Evolutionary conservation across 2,797 vertebrate species (phyloP).

Genomic region (Argyrosomus regius): DNA sequence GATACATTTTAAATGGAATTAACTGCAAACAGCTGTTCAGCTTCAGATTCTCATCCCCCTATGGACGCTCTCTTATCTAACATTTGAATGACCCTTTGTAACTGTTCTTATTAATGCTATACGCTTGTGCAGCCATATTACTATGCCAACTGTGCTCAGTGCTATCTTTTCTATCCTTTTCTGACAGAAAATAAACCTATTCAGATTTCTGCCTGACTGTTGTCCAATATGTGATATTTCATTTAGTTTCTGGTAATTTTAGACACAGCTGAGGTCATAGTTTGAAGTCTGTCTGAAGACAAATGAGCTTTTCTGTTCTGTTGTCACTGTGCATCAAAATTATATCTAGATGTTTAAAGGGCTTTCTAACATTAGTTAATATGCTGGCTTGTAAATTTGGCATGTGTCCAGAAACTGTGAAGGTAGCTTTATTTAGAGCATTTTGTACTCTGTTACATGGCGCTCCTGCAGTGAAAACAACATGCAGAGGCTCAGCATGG

Average conservation of each 20-base stretch:
- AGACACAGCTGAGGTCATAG: not conserved
- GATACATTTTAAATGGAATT: no score
- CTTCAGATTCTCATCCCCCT: not conserved
- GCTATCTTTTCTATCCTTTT: not conserved
- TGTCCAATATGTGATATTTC: not conserved
- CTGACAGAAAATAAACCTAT: not conserved
- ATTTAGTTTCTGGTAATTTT: not conserved
- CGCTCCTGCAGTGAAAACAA: no score
- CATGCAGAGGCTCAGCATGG: no score
- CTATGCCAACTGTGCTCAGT: not conserved
- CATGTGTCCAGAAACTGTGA: no score
- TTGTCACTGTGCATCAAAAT: not conserved
- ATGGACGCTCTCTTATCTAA: not conserved
- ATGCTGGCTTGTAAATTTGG: no score
- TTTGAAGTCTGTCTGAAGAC: not conserved
- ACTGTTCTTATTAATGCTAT: not conserved
- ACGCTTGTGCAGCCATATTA: not conserved
- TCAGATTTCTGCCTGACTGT: not conserved
- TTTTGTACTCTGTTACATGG: no score
- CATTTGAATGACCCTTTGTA: not conserved
- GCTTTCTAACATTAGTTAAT: no score
- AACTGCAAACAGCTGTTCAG: no score
- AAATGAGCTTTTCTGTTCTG: not conserved
- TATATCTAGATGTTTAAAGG: no score
- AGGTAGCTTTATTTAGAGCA: no score